Evolutionary conservation across 1,140 invertebrate species (phyloP).

Genomic region (Cherax destructor): DNA sequence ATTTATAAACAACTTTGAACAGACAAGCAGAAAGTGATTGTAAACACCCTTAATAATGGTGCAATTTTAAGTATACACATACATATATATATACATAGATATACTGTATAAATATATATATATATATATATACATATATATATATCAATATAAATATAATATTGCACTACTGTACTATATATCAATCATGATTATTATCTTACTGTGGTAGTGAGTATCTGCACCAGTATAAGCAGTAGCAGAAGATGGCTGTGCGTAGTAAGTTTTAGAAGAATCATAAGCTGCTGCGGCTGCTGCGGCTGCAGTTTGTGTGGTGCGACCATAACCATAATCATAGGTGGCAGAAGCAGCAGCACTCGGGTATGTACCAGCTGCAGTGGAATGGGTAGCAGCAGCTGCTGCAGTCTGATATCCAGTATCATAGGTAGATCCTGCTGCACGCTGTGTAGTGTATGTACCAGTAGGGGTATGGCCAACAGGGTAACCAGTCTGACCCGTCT

Average conservation of each 20-base stretch:
- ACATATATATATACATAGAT: neutral
- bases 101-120: too few relatives aligned
- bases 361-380: conserved; percentile 73
- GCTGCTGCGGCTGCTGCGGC: conserved; percentile 80
- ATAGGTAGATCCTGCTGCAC: conserved; percentile 82
- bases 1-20: neutral
- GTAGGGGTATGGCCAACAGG: conserved; percentile 85
- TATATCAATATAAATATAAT: neutral
- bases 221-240: conserved; percentile 80
- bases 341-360: conserved; percentile 77
- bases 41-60: neutral
- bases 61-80: neutral
- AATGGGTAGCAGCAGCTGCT: conserved; percentile 70
- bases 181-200: conserved; percentile 44
- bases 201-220: conserved; percentile 81
- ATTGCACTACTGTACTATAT: conserved; percentile 1
- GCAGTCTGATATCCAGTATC: conserved; percentile 83
- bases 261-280: conserved; percentile 70
- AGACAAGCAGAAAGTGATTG: neutral
- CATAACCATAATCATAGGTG: conserved; percentile 84
- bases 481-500: conserved; percentile 87
- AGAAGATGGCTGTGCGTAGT: conserved; percentile 70
- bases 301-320: conserved; percentile 80
- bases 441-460: conserved; percentile 85
- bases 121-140: too few relatives aligned